Percentiles rank a stretch among this genome's conserved stretches.
phyloP scores from a whole-genome alignment of 2,113 vertebrate species.

The Falco punctatus region DNA sequence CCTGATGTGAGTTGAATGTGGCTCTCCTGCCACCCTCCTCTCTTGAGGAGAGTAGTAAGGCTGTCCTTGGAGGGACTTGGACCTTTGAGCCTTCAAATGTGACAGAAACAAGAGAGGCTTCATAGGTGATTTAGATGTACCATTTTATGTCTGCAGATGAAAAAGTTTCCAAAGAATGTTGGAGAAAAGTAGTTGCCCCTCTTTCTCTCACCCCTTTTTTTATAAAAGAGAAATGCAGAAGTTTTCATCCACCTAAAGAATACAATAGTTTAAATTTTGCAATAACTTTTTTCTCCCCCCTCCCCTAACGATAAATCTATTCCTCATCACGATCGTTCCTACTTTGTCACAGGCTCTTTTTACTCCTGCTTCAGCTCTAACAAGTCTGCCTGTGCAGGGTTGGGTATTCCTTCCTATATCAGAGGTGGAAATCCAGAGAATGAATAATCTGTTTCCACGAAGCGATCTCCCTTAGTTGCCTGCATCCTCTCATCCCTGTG shows the following conservation, averaged over 20 bases:
- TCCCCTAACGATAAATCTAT: not conserved
- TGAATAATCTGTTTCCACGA: not conserved
- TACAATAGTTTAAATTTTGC: not conserved
- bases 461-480: not conserved
- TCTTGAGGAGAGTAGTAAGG: not conserved
- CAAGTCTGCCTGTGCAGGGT: not conserved
- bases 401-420: not conserved
- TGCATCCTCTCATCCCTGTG: not conserved
- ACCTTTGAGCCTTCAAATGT: not conserved
- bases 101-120: not conserved
- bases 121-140: not conserved
- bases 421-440: not conserved
- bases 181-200: not conserved
- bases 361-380: not conserved
- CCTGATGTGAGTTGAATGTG: fast-evolving
- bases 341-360: not conserved
- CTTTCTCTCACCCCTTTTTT: not conserved
- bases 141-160: not conserved
- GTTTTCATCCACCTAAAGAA: not conserved
- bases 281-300: fast-evolving
- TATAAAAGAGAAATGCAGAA: not conserved
- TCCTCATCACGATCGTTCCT: not conserved
- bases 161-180: not conserved
- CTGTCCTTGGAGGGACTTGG: not conserved
- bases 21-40: not conserved